Conservation (phyloP, 2,888 invertebrate genomes). For the Thumatha senex region DNA sequence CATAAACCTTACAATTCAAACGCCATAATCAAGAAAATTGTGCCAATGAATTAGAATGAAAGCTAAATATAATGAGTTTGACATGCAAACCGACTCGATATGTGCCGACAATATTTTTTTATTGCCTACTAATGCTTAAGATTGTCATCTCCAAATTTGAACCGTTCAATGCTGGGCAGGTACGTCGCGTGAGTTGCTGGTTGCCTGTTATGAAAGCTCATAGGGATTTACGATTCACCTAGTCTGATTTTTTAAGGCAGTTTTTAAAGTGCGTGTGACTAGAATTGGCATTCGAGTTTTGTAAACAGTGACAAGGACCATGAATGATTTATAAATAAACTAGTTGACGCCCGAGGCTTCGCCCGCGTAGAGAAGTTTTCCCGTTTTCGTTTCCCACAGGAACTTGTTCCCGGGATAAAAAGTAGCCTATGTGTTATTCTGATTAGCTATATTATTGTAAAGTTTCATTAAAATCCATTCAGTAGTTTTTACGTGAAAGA, state of each 20-base stretch:
- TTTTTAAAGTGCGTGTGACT: constrained; percentile 19
- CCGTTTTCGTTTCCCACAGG: too few species aligned
- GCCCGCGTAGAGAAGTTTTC: too few species aligned
- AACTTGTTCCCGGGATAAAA: too few species aligned
- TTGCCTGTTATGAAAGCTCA: constrained; percentile 24
- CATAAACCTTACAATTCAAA: constrained; percentile 3
- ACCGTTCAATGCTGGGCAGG: constrained; percentile 33
- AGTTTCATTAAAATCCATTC: too few species aligned
- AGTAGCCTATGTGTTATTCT: too few species aligned
- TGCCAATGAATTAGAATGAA: constrained; percentile 5
- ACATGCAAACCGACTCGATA: constrained; percentile 21
- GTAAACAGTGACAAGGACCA: neutral
- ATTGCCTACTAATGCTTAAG: constrained; percentile 25
- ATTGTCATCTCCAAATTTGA: constrained; percentile 46
- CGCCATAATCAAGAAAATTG: constrained; percentile 2
- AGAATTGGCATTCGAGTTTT: constrained; percentile 21
- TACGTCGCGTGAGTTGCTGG: constrained; percentile 25
- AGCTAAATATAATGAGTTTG: constrained; percentile 2
- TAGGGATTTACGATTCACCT: constrained; percentile 44
- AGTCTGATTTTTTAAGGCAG: constrained; percentile 39
- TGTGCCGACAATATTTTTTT: constrained; percentile 22
- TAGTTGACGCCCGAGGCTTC: too few species aligned
- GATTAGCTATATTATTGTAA: too few species aligned
- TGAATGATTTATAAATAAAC: too few species aligned
- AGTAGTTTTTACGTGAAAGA: too few species aligned